Conservation (phyloP, 1,140 invertebrate species). For the Andricus grossulariae region DNA sequence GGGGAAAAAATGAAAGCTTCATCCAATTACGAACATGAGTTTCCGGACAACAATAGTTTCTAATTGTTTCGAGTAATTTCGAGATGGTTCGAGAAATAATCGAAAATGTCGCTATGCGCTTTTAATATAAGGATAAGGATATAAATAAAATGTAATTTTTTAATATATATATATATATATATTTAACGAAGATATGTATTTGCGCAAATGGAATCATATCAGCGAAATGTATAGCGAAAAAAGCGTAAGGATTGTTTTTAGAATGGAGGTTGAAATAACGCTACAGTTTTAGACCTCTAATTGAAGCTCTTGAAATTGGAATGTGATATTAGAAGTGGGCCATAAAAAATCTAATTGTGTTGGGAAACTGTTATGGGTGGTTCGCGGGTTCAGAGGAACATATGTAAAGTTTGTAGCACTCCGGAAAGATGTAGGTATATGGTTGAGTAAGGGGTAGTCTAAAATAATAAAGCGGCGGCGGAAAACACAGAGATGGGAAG, state of each 20-base stretch:
- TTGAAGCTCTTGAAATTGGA: conserved; percentile 38
- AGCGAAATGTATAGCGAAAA: conserved; percentile 16
- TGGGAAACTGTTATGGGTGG: conserved; percentile 45
- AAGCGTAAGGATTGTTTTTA: conserved; percentile 7
- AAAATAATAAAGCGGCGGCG: conserved; percentile 69
- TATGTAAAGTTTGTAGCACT: conserved; percentile 45
- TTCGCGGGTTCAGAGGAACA: conserved; percentile 54
- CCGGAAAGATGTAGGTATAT: conserved; percentile 61
- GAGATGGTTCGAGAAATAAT: too few relatives aligned
- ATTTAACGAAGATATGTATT: too few relatives aligned
- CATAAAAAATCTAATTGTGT: conserved; percentile 50
- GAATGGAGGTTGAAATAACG: neutral
- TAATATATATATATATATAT: too few relatives aligned
- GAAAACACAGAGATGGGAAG: conserved; percentile 47
- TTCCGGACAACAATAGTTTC: too few relatives aligned
- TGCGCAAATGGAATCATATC: neutral
- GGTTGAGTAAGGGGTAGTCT: conserved; percentile 61
- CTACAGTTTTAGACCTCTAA: conserved; percentile 39
- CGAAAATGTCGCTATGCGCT: too few relatives aligned
- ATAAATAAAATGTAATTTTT: too few relatives aligned
- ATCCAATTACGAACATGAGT: rapidly evolving
- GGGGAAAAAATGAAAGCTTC: too few relatives aligned
- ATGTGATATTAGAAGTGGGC: conserved; percentile 22
- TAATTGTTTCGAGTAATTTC: too few relatives aligned
- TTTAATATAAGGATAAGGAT: too few relatives aligned